Evolutionary conservation across 2,797 vertebrate species (phyloP), one percentile per base, ranked within the genome.

Genomic region (Gymnocypris eckloni): DNA sequence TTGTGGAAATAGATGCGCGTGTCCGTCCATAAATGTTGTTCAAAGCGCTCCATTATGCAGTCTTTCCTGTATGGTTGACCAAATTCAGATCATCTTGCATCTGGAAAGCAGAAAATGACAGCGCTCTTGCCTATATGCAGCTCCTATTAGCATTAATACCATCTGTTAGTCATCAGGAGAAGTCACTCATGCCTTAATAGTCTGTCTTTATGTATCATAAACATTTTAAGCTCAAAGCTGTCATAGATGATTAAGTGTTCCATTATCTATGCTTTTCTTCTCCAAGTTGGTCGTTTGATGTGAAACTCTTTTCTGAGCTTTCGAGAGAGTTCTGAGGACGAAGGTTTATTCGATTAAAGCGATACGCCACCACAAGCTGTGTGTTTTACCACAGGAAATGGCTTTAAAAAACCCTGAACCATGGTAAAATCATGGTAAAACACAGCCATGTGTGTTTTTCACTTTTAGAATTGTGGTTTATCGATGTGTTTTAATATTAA

Each of bases 191-290:
- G 93, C 89, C 91, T 93, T 94, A 95, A 94, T 93, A 93, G 94
- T 91, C 92, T 92, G 93, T 95, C 94, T 93, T 95, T 94, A 94
- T 81, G 82, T 85, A 83, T 69, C 15, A 77, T 76, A 83, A 89
- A 89, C 81, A 83, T 87, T 83, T 75, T 50, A 73, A 86, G 82
- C 69, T 84, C 84, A 70, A 66, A 84, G 48, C 87, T 95, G 94
- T 95, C 94, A 94, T 94, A 95, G 95, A 94, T 94, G 93, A 94
- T 93, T 94, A 95, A 94, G 92, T 92, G 92, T 93, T 93, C 94
- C 93, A 94, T 95, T 95, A 94, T 93, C 92, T 90, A 89, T 88
- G 91, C 93, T 93, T 94, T 94, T 93, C 93, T 91, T 91, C 92
- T 90, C 90, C 79, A 89, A 86, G 67, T 88, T 88, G 45, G 25